A percentile compares a stretch with the other conserved stretches of the same genome.
These are phyloP conservation scores for Oophaga pumilio DNA, from an alignment of 2,113 vertebrate genomes.

Conservation along the genomic window DNA sequence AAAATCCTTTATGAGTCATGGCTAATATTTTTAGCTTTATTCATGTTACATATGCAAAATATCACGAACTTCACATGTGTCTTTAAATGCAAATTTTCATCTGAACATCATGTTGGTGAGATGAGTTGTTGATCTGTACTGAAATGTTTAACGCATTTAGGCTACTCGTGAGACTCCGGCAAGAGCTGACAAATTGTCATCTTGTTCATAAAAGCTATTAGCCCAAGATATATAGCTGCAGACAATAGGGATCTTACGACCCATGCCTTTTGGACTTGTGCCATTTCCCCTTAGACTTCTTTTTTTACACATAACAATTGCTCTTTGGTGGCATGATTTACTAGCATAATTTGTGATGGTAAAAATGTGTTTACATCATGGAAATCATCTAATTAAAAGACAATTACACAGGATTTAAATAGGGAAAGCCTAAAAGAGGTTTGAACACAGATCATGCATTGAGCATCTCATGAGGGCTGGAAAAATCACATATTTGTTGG, in stretches of 20 bases:
- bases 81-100: not conserved
- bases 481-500: no score
- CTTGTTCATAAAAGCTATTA: slow-evolving; percentile 6
- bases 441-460: not conserved
- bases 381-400: slow-evolving; percentile 2
- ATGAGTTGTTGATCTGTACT: not conserved
- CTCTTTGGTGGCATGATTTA: not conserved
- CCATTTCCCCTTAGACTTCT: slow-evolving; percentile 18
- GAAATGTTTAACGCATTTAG: not conserved
- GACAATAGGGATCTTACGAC: not conserved
- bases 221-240: not conserved
- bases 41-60: no score
- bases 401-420: not conserved
- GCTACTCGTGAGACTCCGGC: not conserved
- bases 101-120: not conserved
- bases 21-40: no score
- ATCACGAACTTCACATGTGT: no score
- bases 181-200: slow-evolving; percentile 2
- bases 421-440: not conserved
- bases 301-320: not conserved
- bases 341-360: not conserved
- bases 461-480: not conserved
- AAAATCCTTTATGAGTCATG: no score
- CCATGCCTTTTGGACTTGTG: not conserved
- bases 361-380: not conserved